phyloP scores from a whole-genome alignment of 2,797 vertebrate species.

The Lagocephalus sceleratus region DNA sequence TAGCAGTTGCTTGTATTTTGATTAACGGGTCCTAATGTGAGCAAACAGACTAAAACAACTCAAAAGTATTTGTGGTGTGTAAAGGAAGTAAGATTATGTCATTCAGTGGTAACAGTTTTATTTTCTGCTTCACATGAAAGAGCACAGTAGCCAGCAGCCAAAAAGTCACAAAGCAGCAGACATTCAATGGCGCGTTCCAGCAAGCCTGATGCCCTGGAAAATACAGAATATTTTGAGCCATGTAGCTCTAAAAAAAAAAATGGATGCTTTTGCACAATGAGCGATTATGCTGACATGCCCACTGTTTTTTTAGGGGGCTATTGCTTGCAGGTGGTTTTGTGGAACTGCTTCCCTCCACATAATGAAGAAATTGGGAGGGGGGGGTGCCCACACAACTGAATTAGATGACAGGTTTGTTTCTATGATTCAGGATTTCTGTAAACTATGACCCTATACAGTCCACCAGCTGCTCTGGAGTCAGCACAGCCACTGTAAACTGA shows the following conservation, averaged over 20 bases:
- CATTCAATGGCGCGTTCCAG: no score
- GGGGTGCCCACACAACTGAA: constrained; percentile 39
- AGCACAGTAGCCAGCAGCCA: not conserved
- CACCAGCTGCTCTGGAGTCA: constrained; percentile 65
- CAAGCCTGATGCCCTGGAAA: no score
- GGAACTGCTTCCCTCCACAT: constrained; percentile 11
- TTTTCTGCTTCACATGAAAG: constrained; percentile 29
- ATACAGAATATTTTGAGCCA: no score
- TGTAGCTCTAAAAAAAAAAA: no score
- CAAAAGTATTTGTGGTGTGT: no score
- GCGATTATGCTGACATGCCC: constrained; percentile 1
- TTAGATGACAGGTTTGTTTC: constrained; percentile 58
- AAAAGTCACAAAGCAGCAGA: no score
- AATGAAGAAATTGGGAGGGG: constrained; percentile 38
- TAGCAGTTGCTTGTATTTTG: no score
- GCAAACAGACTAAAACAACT: no score
- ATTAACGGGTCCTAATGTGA: no score
- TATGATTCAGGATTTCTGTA: constrained; percentile 59
- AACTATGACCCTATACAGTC: constrained; percentile 57
- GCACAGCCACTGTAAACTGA: constrained; percentile 66
- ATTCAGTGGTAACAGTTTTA: no score
- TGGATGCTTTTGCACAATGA: no score
- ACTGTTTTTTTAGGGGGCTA: constrained; percentile 5
- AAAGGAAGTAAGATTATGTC: no score
- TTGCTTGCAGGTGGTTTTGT: constrained; percentile 16